Percentiles rank a stretch among this genome's conserved stretches.
Evolutionary conservation across 2,888 invertebrate species (phyloP).

Genomic region (Eudasyphora cyanicolor): DNA sequence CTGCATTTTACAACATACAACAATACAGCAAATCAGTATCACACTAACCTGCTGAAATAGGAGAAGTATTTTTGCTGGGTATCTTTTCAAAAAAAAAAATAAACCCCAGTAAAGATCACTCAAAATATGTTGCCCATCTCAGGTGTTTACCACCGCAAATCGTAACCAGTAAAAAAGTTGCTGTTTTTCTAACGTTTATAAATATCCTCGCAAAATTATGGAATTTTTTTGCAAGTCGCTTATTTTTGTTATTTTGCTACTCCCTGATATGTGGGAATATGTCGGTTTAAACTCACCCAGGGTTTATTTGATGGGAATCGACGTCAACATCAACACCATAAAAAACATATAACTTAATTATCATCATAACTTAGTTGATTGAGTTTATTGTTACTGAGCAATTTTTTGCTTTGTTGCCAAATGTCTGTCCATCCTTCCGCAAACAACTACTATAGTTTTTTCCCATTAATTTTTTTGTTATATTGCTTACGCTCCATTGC

Average conservation of each 20-base stretch:
- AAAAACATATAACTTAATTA: conserved; percentile 40
- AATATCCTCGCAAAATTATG: neutral
- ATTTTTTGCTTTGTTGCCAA: neutral
- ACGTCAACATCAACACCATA: neutral
- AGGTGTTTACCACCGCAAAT: neutral
- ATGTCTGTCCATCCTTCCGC: conserved; percentile 7
- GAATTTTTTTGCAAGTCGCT: neutral
- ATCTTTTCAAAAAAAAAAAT: no score
- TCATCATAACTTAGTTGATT: conserved; percentile 36
- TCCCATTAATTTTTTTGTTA: conserved; percentile 23
- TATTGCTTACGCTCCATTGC: conserved; percentile 44
- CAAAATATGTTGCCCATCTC: neutral
- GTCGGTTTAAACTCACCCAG: neutral
- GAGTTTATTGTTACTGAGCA: conserved; percentile 19
- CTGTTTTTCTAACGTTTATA: conserved; percentile 7
- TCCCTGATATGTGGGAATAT: neutral
- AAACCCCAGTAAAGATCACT: no score
- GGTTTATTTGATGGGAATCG: neutral
- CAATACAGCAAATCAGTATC: no score
- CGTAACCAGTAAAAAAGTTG: neutral
- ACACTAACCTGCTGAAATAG: no score
- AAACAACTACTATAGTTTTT: neutral
- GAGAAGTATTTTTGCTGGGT: no score
- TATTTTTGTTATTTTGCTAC: neutral
- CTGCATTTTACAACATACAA: no score